These are phyloP conservation scores for Teleogryllus occipitalis DNA, from an alignment of 1,140 invertebrate genomes.

Conservation along the genomic window DNA sequence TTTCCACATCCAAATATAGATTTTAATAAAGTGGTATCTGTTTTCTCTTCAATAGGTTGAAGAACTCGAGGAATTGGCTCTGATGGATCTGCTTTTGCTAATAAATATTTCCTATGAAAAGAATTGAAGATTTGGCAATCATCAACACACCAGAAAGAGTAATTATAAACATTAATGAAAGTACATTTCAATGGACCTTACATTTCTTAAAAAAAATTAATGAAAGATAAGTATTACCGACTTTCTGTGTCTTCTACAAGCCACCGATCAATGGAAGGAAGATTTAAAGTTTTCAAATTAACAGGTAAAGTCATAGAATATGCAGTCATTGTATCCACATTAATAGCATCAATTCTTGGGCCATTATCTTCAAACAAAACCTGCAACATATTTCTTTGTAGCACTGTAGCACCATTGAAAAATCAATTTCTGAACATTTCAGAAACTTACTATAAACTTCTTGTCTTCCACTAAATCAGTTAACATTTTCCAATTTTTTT, in stretches of 20 bases:
- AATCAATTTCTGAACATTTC: neutral
- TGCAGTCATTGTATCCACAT: slow-evolving; percentile 34
- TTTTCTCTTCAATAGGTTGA: slow-evolving; percentile 31
- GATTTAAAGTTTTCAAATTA: slow-evolving; percentile 33
- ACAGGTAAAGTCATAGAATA: slow-evolving; percentile 36
- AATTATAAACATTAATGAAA: neutral
- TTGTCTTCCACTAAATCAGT: neutral
- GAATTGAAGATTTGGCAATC: neutral
- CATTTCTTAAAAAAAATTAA: neutral
- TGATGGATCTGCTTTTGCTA: slow-evolving; percentile 29
- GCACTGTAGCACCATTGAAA: neutral
- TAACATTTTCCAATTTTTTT: slow-evolving; percentile 9
- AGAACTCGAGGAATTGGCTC: slow-evolving; percentile 35
- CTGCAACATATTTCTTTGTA: slow-evolving; percentile 15
- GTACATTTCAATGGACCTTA: neutral
- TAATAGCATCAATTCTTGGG: slow-evolving; percentile 35
- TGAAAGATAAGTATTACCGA: slow-evolving; percentile 8
- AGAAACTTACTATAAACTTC: slow-evolving; percentile 14
- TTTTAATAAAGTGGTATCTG: slow-evolving; percentile 25
- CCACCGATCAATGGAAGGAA: slow-evolving; percentile 35
- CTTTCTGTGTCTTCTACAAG: slow-evolving; percentile 32
- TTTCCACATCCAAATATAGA: slow-evolving; percentile 23
- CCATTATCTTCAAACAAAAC: slow-evolving; percentile 29
- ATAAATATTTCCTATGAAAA: slow-evolving; percentile 30
- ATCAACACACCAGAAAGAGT: neutral